Percentiles rank a stretch among this genome's conserved stretches.
Conservation (phyloP, 2,888 invertebrate genomes). For the Ditula angustiorana region DNA sequence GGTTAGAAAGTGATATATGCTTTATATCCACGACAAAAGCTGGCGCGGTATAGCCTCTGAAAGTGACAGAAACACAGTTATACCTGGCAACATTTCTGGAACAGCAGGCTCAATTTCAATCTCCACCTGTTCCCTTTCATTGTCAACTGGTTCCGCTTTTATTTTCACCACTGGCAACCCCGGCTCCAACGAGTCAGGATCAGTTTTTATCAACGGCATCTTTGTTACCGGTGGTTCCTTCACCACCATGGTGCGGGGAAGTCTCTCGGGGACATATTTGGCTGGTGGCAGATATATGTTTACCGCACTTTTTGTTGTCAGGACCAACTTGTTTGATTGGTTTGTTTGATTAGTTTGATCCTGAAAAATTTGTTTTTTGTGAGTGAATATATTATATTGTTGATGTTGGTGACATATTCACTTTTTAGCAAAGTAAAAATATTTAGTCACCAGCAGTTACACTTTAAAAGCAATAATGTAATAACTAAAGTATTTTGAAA, state of each 20-base stretch:
- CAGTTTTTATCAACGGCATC: slow-evolving; percentile 8
- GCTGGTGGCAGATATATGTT: slow-evolving; percentile 35
- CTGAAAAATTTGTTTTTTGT: slow-evolving; percentile 33
- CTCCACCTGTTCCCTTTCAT: slow-evolving; percentile 17
- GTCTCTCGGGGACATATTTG: slow-evolving; percentile 12
- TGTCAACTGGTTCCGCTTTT: slow-evolving; percentile 28
- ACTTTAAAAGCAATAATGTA: too few species aligned
- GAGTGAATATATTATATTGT: background rate
- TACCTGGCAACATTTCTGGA: slow-evolving; percentile 16
- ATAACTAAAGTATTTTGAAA: too few species aligned
- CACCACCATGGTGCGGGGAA: background rate
- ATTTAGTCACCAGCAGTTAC: too few species aligned
- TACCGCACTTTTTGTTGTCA: slow-evolving; percentile 21
- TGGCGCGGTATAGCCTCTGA: too few species aligned
- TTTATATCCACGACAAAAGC: too few species aligned
- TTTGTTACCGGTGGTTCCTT: slow-evolving; percentile 10
- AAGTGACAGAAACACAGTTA: too few species aligned
- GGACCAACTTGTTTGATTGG: slow-evolving; percentile 6
- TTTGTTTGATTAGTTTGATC: slow-evolving; percentile 19
- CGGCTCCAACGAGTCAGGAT: slow-evolving; percentile 18
- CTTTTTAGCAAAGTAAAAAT: too few species aligned
- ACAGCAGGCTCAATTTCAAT: slow-evolving; percentile 5
- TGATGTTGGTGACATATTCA: too few species aligned
- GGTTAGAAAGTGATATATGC: too few species aligned
- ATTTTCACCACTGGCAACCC: slow-evolving; percentile 37